Evolutionary conservation across 2,113 vertebrate species (phyloP), one percentile per base, ranked within the genome.

Genomic region (Phylloscopus whistleri): DNA sequence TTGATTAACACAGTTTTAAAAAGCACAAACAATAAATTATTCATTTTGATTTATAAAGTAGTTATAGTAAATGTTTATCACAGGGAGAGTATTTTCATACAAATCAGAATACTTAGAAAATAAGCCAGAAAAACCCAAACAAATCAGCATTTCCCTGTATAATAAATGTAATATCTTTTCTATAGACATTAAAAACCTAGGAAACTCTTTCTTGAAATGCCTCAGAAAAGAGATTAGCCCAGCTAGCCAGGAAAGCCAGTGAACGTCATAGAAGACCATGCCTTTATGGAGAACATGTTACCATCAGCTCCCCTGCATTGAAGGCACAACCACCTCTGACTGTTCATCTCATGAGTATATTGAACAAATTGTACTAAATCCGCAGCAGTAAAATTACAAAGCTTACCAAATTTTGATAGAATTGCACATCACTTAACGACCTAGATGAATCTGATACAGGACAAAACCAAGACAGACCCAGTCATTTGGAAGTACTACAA

Each of bases 21-120:
- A 88, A 94, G 72, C 56, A 84, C 63, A 94, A 84, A 81, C 39
- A 74, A 84, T 95, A 90, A 85, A 96, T 94, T 75, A 95, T 88
- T 86, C n/a, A 78, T 95, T 94, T 94, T 91, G n/a, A 70, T 86
- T 94, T 90, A 78, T 80, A 73, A 93, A 85, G 55, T 33, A 27
- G 44, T 72, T 74, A 26, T 56, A 78, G 48, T 46, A 76, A 80
- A 27, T 44, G 51, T 91, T 93, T 95, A 73, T 87, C 13, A 4
- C 59, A 90, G 74, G 51, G 26, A 66, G 63, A 79, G 6, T 37
- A 30, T 94, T 94, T 94, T 67, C 76, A 69, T 70, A 83, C 43
- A 85, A 63, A 88, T 67, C 33, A 55, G 48, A 86, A 83, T 48
- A 52, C 63, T 83, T 62, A 58, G 33, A 87, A 94, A 93, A 93